Evolutionary conservation across 2,888 invertebrate species (phyloP), one percentile per base, ranked within the genome.

Genomic region (Epirrhoe tristata): DNA sequence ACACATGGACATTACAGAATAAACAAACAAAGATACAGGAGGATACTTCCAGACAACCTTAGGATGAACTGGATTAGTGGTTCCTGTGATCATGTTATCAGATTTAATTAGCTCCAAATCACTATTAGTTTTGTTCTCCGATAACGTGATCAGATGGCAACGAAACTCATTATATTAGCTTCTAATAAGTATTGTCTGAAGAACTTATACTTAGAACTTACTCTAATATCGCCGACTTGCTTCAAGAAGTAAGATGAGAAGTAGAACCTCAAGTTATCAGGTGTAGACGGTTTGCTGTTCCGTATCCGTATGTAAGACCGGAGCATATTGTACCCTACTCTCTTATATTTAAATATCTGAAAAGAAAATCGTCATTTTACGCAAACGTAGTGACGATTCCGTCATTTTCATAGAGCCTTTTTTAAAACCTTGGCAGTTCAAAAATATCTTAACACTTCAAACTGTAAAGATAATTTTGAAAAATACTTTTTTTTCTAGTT

Each of bases 301-400:
- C 85, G 79, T 1, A 77, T 17, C 12, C 84, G 78, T 12, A 91
- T 86, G 71, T 89, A 90, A 0, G 83, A 71, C 1, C 84, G 84
- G 1, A 93, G 74, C 61, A 86, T 73, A 53, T 88, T 88, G 77
- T 88, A 93, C 0, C 91, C 92, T 0, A 81, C 71, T 24, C 87
- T 78, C 55, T 93, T 93, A 78, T 88, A 93, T 71, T 91, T 92
- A 73, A 93, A 93, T 0, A 93, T 90, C 93, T 93, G 79, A 0
- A 80, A 81, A n/a, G n/a, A 36, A 4, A 24, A 39, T 6, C n/a
- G 52, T 12, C 31, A 43, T 24, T 31, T 14, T 4, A 43, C 4
- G 34, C 34, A 34, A 24, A 24, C 24, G 24, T 24, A 2, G 3
- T 24, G 24, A 24, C 24, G 24, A 24, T 24, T 24, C 3, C 24